Base-by-base conservation (phyloP, 1,140 invertebrate genomes). In the Dendroctonus valens region DNA sequence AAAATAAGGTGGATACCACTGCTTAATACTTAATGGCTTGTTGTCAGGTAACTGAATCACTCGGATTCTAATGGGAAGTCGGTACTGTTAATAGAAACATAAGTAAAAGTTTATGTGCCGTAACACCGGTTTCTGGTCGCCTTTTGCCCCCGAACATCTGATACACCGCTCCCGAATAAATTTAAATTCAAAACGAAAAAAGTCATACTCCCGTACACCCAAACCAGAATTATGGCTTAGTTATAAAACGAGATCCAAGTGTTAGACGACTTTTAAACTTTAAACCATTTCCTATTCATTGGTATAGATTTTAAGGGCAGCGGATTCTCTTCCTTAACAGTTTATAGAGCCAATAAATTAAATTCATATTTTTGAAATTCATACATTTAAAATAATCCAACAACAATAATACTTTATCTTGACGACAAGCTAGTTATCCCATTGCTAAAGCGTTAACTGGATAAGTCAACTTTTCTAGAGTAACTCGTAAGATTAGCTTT, bases 1-100 rank as follows among this genome's bases (percentile, higher is more conserved):
- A 26, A 26, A 26, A 26, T 26, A 26, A 26, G 26, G 26, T 26
- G 26, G 26, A 26, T 26, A 26, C 26, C 26, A 26, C 26, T 26
- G 26, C 26, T 26, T 26, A 26, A 26, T 26, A 8, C 6, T 15
- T 52, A n/a, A 55, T 55, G 53, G 40, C 59, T 59, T 52, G 14
- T 46, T 67, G 49, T 26, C 41, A 60, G 57, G 51, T 67, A 62
- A 50, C 44, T 54, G 44, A 39, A 51, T 48, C 55, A 54, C 65
- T 64, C 59, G 62, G 67, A 73, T 73, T 69, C 73, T 76, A 72
- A 75, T 72, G 60, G 67, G 68, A 72, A 65, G 71, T 71, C 72
- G 72, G 71, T 74, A 58, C 65, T 74, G 73, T 76, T 78, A 78
- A 78, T 77, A 76, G 76, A 78, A 78, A 77, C 77, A 77, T 78